Conservation (phyloP, 2,888 invertebrate genomes). For the Agonopterix arenella region DNA sequence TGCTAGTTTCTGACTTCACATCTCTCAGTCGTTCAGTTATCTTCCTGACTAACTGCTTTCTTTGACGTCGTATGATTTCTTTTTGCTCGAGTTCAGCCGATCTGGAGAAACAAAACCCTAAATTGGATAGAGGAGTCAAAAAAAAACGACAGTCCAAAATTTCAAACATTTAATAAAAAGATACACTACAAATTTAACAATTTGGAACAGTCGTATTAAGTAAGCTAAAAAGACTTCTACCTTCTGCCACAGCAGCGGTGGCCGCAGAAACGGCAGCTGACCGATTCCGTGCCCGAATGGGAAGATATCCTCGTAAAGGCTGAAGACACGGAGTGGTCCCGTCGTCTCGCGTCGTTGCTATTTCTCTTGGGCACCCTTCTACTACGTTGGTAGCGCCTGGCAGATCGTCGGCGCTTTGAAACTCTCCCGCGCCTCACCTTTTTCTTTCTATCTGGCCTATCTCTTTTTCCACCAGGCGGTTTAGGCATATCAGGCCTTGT, state of each 20-base stretch:
- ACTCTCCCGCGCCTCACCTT: slow-evolving; percentile 24
- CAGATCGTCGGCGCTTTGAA: slow-evolving; percentile 25
- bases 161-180: slow-evolving; percentile 4
- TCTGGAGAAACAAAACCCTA: slow-evolving; percentile 4
- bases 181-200: no score
- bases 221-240: slow-evolving; percentile 26
- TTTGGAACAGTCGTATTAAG: no score
- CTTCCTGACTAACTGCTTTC: no score
- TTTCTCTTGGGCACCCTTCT: slow-evolving; percentile 22
- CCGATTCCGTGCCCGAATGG: slow-evolving; percentile 14
- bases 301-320: slow-evolving; percentile 34
- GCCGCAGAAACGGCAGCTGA: slow-evolving; percentile 37
- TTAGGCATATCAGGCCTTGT: slow-evolving; percentile 16
- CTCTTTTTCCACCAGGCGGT: slow-evolving; percentile 14
- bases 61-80: no score
- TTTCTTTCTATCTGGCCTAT: slow-evolving; percentile 19
- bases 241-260: slow-evolving; percentile 49
- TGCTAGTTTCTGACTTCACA: no score
- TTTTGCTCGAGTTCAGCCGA: not conserved
- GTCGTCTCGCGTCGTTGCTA: slow-evolving; percentile 14
- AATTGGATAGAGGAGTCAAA: slow-evolving; percentile 10
- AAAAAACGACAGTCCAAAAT: slow-evolving; percentile 3
- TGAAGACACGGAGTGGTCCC: slow-evolving; percentile 30
- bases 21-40: no score
- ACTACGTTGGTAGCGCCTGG: slow-evolving; percentile 9